Evolutionary conservation across 2,888 invertebrate genomes (phyloP).

Genomic region (Epinotia brunnichana): DNA sequence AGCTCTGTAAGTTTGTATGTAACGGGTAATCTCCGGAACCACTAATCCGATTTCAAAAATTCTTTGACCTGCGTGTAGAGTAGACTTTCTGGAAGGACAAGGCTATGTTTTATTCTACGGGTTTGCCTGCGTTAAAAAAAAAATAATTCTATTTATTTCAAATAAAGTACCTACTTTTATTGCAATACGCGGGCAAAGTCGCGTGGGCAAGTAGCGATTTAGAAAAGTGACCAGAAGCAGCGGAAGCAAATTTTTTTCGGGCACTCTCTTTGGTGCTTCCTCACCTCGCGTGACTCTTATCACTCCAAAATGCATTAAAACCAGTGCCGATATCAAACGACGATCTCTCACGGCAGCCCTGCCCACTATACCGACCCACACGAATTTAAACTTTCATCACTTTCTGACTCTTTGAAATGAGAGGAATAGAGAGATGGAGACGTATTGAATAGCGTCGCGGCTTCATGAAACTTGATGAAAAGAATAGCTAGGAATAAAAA

Average conservation of each 20-base stretch:
- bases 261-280: conserved; percentile 21
- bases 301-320: conserved; percentile 38
- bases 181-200: no score
- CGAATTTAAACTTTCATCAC: not conserved
- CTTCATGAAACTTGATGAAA: not conserved
- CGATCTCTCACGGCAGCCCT: conserved; percentile 37
- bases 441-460: not conserved
- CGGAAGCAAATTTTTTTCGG: conserved; percentile 7
- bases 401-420: not conserved
- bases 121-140: no score
- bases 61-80: no score
- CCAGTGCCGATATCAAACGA: conserved; percentile 33
- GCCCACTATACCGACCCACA: not conserved
- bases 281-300: conserved; percentile 37
- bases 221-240: not conserved
- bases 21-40: no score
- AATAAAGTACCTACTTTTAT: no score
- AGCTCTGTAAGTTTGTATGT: no score
- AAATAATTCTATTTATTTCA: no score
- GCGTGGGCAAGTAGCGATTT: no score
- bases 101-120: no score
- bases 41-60: no score
- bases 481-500: conserved; percentile 13
- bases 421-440: not conserved
- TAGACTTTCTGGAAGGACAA: no score